Evolutionary conservation across 1,140 invertebrate genomes (phyloP), one percentile per base, ranked within the genome.

Genomic region (Phortica variegata): DNA sequence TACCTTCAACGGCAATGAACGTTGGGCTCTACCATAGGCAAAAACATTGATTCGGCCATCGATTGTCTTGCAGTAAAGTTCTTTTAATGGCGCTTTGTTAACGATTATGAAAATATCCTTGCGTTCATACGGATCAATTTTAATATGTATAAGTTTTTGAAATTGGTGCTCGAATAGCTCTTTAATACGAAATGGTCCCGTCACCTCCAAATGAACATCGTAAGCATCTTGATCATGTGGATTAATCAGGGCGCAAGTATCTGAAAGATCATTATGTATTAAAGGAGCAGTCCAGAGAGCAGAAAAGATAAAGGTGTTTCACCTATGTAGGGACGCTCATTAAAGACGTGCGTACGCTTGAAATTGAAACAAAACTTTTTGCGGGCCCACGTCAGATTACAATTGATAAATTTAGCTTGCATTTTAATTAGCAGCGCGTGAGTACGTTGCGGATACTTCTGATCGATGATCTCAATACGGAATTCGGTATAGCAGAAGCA

Each of bases 161-260:
- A 60, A 66, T 0, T 12, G 8, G 17, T 58, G 38, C 37, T 73
- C 70, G 38, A 56, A 73, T 8, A 60, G 44, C 20, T 55, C 56
- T 26, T 68, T 73, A 2, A 73, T 70, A 2, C 47, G 56, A 15
- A 73, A 70, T 0, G 70, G 70, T 5, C 70, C 70, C 0, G 17
- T 3, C 3, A 49, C 54, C 29, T 70, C 54, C 0, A 73, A 41
- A 2, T 2, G 5, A 0, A 70, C 58, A 2, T 45, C 17, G 1
- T 52, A 15, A 3, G 65, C 10, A 1, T 17, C 8, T 17, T 43
- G 7, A n/a, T 46, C 13, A 1, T 29, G 43, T 7, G 23, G n/a
- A 43, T 65, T 72, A 1, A 50, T 26, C 6, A 72, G 47, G 0
- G 44, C 3, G 0, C 47, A 40, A 3, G 33, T 52, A 9, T 57